Base-by-base conservation (phyloP, 2,113 vertebrate genomes). In the Erpornis zantholeuca region DNA sequence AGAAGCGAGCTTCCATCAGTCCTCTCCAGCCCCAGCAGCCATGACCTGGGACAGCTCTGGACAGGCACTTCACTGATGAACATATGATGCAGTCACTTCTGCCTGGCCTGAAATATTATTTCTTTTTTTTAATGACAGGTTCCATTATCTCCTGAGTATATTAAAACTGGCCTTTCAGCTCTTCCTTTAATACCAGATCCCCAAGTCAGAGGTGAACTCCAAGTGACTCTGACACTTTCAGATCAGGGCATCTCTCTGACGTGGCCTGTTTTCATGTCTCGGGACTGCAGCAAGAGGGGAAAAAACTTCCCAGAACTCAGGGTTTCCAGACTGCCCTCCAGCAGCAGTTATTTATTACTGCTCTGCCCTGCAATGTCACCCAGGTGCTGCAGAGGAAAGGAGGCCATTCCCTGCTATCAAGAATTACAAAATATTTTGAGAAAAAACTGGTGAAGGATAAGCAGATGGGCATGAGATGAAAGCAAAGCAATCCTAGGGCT, bases 391-490 rank as follows among this genome's bases (percentile, higher is more conserved):
- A 71, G 35, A 82, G 72, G 69, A 88, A 68, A 92, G 49, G 65
- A 94, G 76, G 52, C 69, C 50, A 7, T 81, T 84, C 92, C 86
- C 49, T 13, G 13, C 59, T 83, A 92, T 40, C 38, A 11, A 71
- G 35, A 83, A 52, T 23, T 78, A 81, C 33, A 29, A 86, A 83
- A 66, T 24, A 63, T 11, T 66, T 50, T 36, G 16, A 88, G 49
- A 36, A 90, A 88, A 81, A 68, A 53, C 2, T 19, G 21, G 44
- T 0, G 1, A 87, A 64, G 36, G 65, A 69, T 79, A 79, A 93
- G 53, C 65, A 88, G 79, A 90, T 86, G 79, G 86, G 76, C 75
- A 66, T 4, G 18, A 94, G 92, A 92, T 80, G 66, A 95, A 92
- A 95, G 95, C 53, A 87, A 71, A 79, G 87, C 61, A 84, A 60